Evolutionary conservation across 2,888 invertebrate genomes (phyloP), one percentile per base, ranked within the genome.

Genomic region (Carabus problematicus): DNA sequence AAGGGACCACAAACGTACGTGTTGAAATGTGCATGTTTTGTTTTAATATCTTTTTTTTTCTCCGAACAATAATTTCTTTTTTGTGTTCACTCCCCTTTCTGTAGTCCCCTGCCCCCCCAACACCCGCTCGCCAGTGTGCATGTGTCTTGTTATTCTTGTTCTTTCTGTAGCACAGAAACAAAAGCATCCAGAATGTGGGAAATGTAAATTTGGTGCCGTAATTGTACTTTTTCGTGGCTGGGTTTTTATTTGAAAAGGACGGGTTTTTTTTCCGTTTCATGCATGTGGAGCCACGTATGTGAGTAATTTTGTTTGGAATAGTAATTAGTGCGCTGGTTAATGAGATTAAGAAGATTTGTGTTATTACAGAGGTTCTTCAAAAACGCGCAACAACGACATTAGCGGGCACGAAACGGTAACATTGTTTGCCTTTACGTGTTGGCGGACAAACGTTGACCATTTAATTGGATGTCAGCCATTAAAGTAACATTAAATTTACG

Each of bases 171-270:
- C n/a, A n/a, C n/a, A n/a, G 29, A 52, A n/a, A 49, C 19, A 52
- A 52, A 52, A 9, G 52, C 18, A 29, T 3, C 18, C 12, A 56
- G 12, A 47, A 60, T 52, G 67, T 67, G 60, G 56, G 54, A 67
- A 67, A 67, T 67, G 67, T 67, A 67, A 67, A 67, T 67, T 52
- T 43, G 11, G 67, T 67, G 67, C 54, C 42, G 67, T 67, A 67
- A 67, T 67, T 67, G 67, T 67, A 19, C 54, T 67, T 64, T 63
- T 64, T 64, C 64, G 64, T 55, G 64, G 64, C 55, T 56, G 56
- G 64, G 55, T 64, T 67, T 67, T 56, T 56, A 39, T 56, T 56
- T 56, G 56, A 56, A 11, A 3, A n/a, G 56, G 8, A 11, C 12
- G n/a, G 18, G 19, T 54, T 56, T 56, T 67, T n/a, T n/a, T n/a